Conservation (phyloP, 2,797 vertebrate genomes). For the Champsocephalus esox region DNA sequence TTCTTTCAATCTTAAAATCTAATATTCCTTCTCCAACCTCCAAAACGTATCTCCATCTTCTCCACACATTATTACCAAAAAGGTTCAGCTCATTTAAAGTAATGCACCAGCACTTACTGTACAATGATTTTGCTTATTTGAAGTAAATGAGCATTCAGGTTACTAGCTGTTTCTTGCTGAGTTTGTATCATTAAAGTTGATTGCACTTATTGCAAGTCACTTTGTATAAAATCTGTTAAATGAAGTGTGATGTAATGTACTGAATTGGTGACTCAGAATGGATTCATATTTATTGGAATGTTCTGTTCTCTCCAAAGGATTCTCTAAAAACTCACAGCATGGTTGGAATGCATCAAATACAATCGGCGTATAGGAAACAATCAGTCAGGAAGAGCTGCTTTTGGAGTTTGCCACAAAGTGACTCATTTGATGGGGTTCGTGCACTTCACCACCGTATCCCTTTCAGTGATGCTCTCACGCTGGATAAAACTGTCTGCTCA, state of each 20-base stretch:
- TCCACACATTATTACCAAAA: no score
- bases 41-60: no score
- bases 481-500: slow-evolving; percentile 40
- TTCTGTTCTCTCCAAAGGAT: background rate
- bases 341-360: slow-evolving; percentile 6
- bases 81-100: no score
- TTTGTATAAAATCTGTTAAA: no score
- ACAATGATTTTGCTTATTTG: no score
- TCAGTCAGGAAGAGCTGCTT: slow-evolving; percentile 21
- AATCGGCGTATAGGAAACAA: slow-evolving; percentile 10
- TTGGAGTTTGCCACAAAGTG: slow-evolving; percentile 47
- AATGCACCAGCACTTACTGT: no score
- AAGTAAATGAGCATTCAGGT: no score
- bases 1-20: no score
- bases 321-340: slow-evolving; percentile 14
- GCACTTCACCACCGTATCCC: slow-evolving; percentile 8
- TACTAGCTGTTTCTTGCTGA: no score
- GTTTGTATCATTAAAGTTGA: no score
- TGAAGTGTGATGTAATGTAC: background rate
- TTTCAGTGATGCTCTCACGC: slow-evolving; percentile 30
- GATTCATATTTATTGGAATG: slow-evolving; percentile 4
- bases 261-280: background rate
- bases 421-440: slow-evolving; percentile 43
- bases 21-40: no score
- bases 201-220: no score